Evolutionary conservation across 2,888 invertebrate genomes (phyloP), one percentile per base, ranked within the genome.

Genomic region (Elegia similella): DNA sequence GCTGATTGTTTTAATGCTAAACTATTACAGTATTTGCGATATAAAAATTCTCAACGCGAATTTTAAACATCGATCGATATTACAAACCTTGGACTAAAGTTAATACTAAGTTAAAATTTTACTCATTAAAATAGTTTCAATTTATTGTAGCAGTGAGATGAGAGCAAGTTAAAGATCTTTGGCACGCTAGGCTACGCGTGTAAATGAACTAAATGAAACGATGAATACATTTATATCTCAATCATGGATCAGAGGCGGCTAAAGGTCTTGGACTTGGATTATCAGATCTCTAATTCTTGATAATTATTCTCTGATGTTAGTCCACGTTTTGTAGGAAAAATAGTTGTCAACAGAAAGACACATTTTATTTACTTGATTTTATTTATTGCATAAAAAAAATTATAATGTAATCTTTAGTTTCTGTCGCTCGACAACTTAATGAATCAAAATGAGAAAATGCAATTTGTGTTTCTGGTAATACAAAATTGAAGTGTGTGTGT

Each of bases 1-100:
- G 66, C 73, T 67, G 67, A 65, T 72, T 71, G 63, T 70, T 65
- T 46, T 46, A 46, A 17, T 46, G 46, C 12, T 65, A 62, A 60
- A 50, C 56, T 48, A 54, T 56, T 29, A 52, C 55, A 53, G 53
- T 38, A 53, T 54, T 56, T 30, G 29, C 38, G 32, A 12, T 30
- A 44, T 13, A 32, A 56, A 53, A 54, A 43, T 56, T 60, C 54
- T 50, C 60, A 62, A n/a, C 59, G 56, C 53, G 55, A 55, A 58
- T 59, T 59, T 61, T 15, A 7, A 44, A 12, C 43, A 10, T 29
- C 32, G 16, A 44, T 54, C 16, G 32, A 55, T 23, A 52, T 42
- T 42, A 17, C 17, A 52, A 46, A 46, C 13, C 30, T 10, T 32
- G 30, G 15, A 48, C 48, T 32, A 48, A 32, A 48, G 3, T 44